A percentile compares a stretch with the other conserved stretches of the same genome.
Conservation (phyloP, 2,888 invertebrate species). For the Netelia virgata region DNA sequence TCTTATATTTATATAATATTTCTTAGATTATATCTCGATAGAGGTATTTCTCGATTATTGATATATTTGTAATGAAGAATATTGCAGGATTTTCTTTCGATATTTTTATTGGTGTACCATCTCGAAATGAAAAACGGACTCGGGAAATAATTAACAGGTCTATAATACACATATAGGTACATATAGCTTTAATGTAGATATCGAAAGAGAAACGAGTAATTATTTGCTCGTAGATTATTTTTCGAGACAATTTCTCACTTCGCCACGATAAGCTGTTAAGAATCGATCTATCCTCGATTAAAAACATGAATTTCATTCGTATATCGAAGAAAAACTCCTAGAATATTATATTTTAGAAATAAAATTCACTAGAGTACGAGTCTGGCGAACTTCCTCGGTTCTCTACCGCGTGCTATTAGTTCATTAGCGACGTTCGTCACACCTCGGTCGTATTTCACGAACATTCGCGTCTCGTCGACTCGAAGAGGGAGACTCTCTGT, state of each 20-base stretch:
- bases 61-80: neutral
- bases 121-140: too few species aligned
- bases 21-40: slow-evolving; percentile 1
- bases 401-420: slow-evolving; percentile 53
- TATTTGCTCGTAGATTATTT: too few species aligned
- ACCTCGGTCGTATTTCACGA: slow-evolving; percentile 78
- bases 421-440: slow-evolving; percentile 77
- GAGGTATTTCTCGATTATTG: too few species aligned
- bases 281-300: too few species aligned
- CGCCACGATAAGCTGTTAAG: too few species aligned
- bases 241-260: too few species aligned
- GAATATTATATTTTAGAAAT: neutral
- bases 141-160: too few species aligned
- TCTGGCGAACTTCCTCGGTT: slow-evolving; percentile 53
- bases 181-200: too few species aligned
- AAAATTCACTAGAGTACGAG: slow-evolving; percentile 9
- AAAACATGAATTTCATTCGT: too few species aligned
- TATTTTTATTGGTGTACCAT: neutral
- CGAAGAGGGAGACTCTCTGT: slow-evolving; percentile 1
- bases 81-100: neutral
- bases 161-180: too few species aligned
- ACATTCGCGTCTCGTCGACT: slow-evolving; percentile 56
- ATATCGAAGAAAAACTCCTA: too few species aligned
- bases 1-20: slow-evolving; percentile 1
- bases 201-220: too few species aligned